Percentiles rank a stretch among this genome's conserved stretches.
phyloP scores from a whole-genome alignment of 2,888 invertebrate genomes.

The Loripinus fragilis region DNA sequence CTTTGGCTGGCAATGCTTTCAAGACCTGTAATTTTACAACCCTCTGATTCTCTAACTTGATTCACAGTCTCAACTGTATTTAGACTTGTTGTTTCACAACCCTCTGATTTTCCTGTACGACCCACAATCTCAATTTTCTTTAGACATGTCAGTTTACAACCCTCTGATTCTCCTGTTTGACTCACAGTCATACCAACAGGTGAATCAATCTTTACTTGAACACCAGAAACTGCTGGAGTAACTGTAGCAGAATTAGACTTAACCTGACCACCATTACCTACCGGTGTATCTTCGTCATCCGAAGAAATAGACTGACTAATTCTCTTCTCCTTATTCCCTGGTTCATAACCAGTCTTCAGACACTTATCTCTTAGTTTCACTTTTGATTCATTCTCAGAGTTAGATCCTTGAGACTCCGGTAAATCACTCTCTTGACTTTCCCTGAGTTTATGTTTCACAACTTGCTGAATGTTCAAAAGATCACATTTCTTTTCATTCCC shows the following conservation, averaged over 20 bases:
- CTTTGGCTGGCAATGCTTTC: background rate
- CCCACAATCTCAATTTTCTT: too few species aligned
- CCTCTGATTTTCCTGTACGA: background rate
- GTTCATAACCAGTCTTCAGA: constrained; percentile 23
- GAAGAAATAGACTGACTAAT: constrained; percentile 61
- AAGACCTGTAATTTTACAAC: background rate
- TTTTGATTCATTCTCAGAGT: constrained; percentile 48
- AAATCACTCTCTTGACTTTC: constrained; percentile 62
- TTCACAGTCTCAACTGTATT: too few species aligned
- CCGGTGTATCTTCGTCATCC: constrained; percentile 36
- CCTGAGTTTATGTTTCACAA: constrained; percentile 24
- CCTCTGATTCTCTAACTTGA: background rate
- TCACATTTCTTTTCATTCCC: background rate
- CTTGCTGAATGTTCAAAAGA: constrained; percentile 7
- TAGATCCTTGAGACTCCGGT: constrained; percentile 50
- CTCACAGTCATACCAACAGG: background rate
- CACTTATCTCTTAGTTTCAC: constrained; percentile 18
- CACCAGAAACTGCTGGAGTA: too few species aligned
- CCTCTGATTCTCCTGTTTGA: background rate
- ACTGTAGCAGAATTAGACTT: too few species aligned
- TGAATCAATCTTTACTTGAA: too few species aligned
- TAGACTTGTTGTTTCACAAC: background rate
- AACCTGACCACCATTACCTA: background rate
- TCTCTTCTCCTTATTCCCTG: constrained; percentile 35
- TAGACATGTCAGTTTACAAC: background rate